Percentiles rank a stretch among this genome's conserved stretches.
Conservation (phyloP, 2,113 vertebrate species). For the Struthio camelus region DNA sequence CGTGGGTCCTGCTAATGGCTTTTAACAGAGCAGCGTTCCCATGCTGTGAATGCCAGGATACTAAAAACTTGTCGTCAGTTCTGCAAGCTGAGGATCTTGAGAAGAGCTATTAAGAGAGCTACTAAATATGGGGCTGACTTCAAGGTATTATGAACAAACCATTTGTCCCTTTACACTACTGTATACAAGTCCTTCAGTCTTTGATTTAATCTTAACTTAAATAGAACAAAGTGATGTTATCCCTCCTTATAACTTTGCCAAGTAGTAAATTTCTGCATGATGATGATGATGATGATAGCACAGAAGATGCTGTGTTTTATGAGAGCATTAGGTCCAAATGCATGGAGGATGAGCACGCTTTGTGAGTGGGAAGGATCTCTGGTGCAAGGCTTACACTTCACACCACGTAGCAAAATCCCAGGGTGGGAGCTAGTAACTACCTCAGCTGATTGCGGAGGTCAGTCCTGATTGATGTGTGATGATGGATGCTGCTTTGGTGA, state of each 20-base stretch:
- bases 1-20: neutral
- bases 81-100: neutral
- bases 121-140: neutral
- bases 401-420: neutral
- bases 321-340: neutral
- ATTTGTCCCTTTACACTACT: neutral
- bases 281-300: neutral
- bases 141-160: neutral
- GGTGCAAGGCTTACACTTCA: neutral
- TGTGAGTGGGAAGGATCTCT: neutral
- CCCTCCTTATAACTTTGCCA: neutral
- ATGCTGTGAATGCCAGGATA: neutral
- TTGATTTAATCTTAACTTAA: neutral
- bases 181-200: neutral
- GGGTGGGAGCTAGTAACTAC: neutral
- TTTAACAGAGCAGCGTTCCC: neutral
- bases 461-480: neutral
- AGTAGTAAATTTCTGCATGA: neutral
- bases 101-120: neutral
- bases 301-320: neutral
- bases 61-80: neutral
- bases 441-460: neutral
- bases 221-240: neutral
- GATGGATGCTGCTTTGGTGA: neutral
- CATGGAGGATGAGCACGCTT: neutral